Conservation (phyloP, 64 coral and sea anemone genomes). For the Cladopsammia gracilis region DNA sequence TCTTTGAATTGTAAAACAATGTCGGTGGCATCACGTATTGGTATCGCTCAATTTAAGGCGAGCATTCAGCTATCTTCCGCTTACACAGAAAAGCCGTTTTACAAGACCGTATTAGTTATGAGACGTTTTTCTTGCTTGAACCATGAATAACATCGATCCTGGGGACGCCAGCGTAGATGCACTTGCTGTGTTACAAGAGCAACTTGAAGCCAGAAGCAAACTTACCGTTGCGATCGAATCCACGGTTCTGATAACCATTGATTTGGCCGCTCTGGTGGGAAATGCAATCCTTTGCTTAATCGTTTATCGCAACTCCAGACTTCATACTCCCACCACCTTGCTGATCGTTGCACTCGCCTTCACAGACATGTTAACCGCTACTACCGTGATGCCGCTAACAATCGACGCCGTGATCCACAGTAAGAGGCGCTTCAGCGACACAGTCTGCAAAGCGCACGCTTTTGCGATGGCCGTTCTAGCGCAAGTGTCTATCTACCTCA, state of each 20-base stretch:
- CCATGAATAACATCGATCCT: slow-evolving; percentile 52
- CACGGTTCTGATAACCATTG: slow-evolving; percentile 11
- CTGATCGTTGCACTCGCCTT: slow-evolving; percentile 31
- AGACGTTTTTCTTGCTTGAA: background rate
- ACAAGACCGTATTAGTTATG: background rate
- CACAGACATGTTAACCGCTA: slow-evolving; percentile 26
- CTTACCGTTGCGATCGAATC: background rate
- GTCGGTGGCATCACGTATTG: too few species aligned
- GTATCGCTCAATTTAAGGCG: too few species aligned
- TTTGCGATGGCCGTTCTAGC: slow-evolving; percentile 22
- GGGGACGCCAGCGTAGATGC: slow-evolving; percentile 47
- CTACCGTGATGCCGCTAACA: slow-evolving; percentile 20
- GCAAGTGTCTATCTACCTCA: slow-evolving; percentile 32
- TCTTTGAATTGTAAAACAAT: too few species aligned
- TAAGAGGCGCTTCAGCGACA: slow-evolving; percentile 10
- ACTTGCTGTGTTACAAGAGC: slow-evolving; percentile 3
- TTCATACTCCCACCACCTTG: slow-evolving; percentile 25
- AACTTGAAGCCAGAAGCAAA: slow-evolving; percentile 29
- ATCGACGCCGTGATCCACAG: slow-evolving; percentile 24
- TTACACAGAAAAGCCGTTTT: background rate
- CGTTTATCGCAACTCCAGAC: slow-evolving; percentile 25
- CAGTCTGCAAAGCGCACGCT: slow-evolving; percentile 29
- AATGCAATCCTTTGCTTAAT: slow-evolving; percentile 47
- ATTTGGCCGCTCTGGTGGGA: slow-evolving; percentile 19
- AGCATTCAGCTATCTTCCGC: too few species aligned